phyloP scores from a whole-genome alignment of 1,140 invertebrate species.

The Sinella curviseta region DNA sequence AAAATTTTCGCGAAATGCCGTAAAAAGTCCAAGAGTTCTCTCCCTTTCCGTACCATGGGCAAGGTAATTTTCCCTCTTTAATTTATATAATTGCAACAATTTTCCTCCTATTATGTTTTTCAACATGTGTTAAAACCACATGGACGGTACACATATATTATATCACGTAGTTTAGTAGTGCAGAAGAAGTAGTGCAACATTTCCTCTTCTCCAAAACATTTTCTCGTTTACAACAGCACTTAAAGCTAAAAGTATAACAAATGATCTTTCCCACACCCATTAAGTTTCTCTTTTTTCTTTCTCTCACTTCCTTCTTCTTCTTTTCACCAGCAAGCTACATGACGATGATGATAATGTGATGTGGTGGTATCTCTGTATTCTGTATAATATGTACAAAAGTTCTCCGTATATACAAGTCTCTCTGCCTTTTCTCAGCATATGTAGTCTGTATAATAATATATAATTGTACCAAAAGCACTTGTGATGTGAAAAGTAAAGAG shows the following conservation, averaged over 20 bases:
- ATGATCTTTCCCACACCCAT: slow-evolving; percentile 26
- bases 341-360: neutral
- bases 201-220: neutral
- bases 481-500: neutral
- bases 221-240: slow-evolving; percentile 13
- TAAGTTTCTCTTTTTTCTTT: slow-evolving; percentile 19
- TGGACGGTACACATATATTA: no score
- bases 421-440: no score
- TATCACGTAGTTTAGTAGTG: no score
- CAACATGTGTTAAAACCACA: no score
- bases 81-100: no score
- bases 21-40: no score
- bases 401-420: no score
- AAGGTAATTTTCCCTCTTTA: no score
- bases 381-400: neutral
- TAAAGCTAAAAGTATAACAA: slow-evolving; percentile 26
- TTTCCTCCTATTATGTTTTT: no score
- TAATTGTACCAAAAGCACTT: neutral
- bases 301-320: neutral
- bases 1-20: no score
- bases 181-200: no score
- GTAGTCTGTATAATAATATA: neutral
- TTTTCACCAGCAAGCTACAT: slow-evolving; percentile 3
- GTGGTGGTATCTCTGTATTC: neutral
- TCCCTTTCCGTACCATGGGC: no score